These are phyloP conservation scores for roundworm (Caenorhabditis elegans) DNA, from an alignment of 1,140 invertebrate species.

Conservation along the genomic window WBcel235 BX284605.5:4024001-4024500, in stretches of 20 bases:
- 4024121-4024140: slow-evolving; percentile 24
- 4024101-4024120: background rate
- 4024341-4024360: background rate
- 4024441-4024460: no score
- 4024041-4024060: slow-evolving; percentile 11
- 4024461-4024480: no score
- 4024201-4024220: slow-evolving; percentile 47
- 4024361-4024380: background rate
- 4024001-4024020: slow-evolving; percentile 27
- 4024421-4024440: no score
- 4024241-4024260: slow-evolving; percentile 31
- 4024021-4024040: background rate
- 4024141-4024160: slow-evolving; percentile 33
- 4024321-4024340: background rate
- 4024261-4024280: background rate
- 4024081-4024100: slow-evolving; percentile 35
- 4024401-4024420: background rate
- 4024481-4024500: no score
- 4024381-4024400: background rate
- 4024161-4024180: slow-evolving; percentile 24
- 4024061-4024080: background rate
- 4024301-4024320: slow-evolving; percentile 21
- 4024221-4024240: slow-evolving; percentile 37
- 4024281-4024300: slow-evolving; percentile 18
- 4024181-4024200: slow-evolving; percentile 45